Conservation (phyloP, 1,140 invertebrate species). For the Papilio aristodemus region DNA sequence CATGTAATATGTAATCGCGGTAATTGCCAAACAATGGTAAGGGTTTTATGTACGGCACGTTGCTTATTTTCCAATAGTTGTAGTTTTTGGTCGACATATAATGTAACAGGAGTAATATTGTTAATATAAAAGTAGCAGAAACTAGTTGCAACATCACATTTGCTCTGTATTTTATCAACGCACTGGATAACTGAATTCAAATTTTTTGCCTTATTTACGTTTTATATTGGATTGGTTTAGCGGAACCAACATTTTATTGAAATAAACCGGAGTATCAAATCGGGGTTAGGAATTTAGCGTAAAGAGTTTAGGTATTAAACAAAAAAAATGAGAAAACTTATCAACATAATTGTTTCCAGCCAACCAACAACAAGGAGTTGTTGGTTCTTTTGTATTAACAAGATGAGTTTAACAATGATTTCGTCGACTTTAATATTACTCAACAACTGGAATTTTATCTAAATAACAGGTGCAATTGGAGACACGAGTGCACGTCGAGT, state of each 20-base stretch:
- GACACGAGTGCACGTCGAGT: background rate
- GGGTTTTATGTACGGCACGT: constrained; percentile 41
- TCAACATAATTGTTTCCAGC: too few species aligned
- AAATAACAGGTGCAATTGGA: constrained; percentile 21
- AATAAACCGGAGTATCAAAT: background rate
- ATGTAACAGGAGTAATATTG: constrained; percentile 32
- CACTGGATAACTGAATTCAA: background rate
- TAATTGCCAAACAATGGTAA: constrained; percentile 43
- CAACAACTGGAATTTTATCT: background rate
- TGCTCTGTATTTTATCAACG: background rate
- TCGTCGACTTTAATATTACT: background rate
- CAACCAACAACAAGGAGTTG: too few species aligned
- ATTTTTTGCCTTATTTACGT: background rate
- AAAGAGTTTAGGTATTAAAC: too few species aligned
- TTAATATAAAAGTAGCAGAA: background rate
- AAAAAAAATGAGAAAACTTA: too few species aligned
- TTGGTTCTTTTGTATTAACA: background rate
- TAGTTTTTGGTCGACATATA: constrained; percentile 36
- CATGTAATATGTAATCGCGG: constrained; percentile 40
- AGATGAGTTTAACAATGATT: background rate
- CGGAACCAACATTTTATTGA: background rate
- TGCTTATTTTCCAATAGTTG: constrained; percentile 47
- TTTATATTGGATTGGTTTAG: background rate
- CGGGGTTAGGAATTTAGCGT: background rate
- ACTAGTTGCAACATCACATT: constrained; percentile 1